Evolutionary conservation across 2,888 invertebrate genomes (phyloP), one percentile per base, ranked within the genome.

Genomic region (Tenthredo distinguenda): DNA sequence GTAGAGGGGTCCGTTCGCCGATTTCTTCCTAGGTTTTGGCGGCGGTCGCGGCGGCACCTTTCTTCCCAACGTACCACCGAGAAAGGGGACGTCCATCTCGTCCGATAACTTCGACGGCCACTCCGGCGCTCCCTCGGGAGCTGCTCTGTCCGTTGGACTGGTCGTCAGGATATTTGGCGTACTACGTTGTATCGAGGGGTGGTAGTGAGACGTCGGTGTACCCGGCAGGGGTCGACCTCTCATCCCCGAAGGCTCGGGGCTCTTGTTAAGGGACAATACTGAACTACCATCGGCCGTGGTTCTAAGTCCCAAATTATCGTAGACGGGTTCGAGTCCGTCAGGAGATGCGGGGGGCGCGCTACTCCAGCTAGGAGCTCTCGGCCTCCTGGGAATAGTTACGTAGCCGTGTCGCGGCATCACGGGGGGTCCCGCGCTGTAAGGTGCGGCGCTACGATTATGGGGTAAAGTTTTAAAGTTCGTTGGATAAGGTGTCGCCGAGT

Each of bases 211-310:
- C 68, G 87, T 94, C 87, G 95, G 96, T 21, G 96, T 96, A 5
- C 96, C 96, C 26, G 96, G 96, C 77, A 96, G 90, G 1, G 96
- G 96, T 88, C 95, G 94, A 87, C 95, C 95, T 79, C 96, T 95
- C 96, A 96, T 96, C 18, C 95, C 95, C 86, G 92, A 91, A 79
- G 95, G 94, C 86, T 95, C 92, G 10, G 96, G 96, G 37, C 96
- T 94, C 94, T 97, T 97, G 92, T 97, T 97, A 85, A 98, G 92
- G 85, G 97, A 97, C 50, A 97, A 93, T 15, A 96, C 96, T 3
- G 97, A 97, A 91, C 97, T 97, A n/a, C 98, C 98, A 87, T 97
- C 97, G 26, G 97, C 98, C 26, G 98, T 97, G 26, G 98, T 98
- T 83, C 98, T 95, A 26, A 97, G 94, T 0, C 98, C 98, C 76